Conservation (phyloP, 2,113 vertebrate species). For the Cichladusa arquata region DNA sequence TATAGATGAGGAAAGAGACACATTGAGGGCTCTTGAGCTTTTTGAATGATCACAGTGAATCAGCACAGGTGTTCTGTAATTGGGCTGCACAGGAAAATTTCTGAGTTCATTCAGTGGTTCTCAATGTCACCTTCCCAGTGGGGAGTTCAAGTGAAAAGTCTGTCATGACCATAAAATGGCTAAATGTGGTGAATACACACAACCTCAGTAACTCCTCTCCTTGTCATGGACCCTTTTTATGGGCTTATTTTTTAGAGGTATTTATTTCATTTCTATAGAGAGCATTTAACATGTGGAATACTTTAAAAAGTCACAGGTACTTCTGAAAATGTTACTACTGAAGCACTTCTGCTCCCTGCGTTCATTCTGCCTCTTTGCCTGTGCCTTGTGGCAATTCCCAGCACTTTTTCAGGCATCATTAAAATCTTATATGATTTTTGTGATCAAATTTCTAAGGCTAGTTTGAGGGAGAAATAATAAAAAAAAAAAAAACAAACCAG, state of each 20-base stretch:
- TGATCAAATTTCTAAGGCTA: neutral
- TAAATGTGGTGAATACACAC: neutral
- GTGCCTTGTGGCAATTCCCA: neutral
- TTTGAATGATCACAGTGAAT: constrained; percentile 55
- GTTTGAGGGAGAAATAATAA: neutral
- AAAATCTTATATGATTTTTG: neutral
- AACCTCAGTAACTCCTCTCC: neutral
- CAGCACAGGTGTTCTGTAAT: constrained; percentile 60
- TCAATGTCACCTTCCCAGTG: constrained; percentile 19
- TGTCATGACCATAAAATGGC: neutral
- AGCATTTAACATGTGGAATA: neutral
- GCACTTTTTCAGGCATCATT: neutral
- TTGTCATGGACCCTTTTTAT: neutral
- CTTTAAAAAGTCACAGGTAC: neutral
- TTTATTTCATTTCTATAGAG: neutral
- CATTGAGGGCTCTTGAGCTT: constrained; percentile 52
- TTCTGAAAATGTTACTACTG: neutral
- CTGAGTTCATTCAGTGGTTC: neutral
- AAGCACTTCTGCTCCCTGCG: neutral
- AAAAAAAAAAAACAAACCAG: too few relatives aligned
- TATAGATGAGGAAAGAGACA: constrained; percentile 36
- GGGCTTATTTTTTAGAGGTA: neutral
- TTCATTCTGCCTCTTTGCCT: neutral
- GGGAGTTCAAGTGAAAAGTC: neutral
- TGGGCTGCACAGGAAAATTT: neutral